Base-by-base conservation (phyloP, 2,888 invertebrate genomes). In the Caenorhabditis sulstoni region DNA sequence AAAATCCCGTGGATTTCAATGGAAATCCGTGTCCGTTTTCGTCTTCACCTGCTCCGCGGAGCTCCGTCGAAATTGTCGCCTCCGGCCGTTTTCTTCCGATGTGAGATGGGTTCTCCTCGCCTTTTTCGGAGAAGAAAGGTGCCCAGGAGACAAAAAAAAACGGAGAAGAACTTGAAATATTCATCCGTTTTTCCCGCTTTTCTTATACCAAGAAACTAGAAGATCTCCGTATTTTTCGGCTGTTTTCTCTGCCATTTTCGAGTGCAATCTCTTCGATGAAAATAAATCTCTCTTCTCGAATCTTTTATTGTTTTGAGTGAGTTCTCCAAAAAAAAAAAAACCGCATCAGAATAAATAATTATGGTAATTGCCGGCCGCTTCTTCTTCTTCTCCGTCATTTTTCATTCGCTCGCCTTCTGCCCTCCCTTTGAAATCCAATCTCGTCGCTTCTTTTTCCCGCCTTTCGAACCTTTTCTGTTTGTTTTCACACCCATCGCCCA, bases 331-430 rank as follows among this genome's bases (percentile, higher is more conserved):
- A 53, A 61, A 61, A 52, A 45, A 47, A 62, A 53, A 47, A 47
- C 47, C 35, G 41, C 71, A 64, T 64, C 62, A 64, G 71, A 71
- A 71, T 71, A 71, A 71, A 71, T 71, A 71, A 71, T 71, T 64
- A 71, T 71, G 71, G 62, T 71, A 71, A 71, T 71, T 71, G 71
- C 64, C 62, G 49, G 49, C 29, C 16, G 53, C 61, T 29, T 52
- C 70, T 45, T 20, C 44, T 70, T 61, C 44, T 71, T 18, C 22
- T 45, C 11, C 14, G 52, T 11, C 9, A 20, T 37, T 22, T 35
- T 52, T 18, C 41, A 18, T 14, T 44, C 16, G 2, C 53, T 22
- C 55, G 45, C 22, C 55, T 29, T 45, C 41, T 49, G 37, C 49
- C 18, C 12, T 39, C 23, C 50, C 7, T 35, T 57, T 71, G 64